These are phyloP conservation scores for Malthinus seriepunctatus DNA, from an alignment of 2,888 invertebrate species.

Conservation along the genomic window DNA sequence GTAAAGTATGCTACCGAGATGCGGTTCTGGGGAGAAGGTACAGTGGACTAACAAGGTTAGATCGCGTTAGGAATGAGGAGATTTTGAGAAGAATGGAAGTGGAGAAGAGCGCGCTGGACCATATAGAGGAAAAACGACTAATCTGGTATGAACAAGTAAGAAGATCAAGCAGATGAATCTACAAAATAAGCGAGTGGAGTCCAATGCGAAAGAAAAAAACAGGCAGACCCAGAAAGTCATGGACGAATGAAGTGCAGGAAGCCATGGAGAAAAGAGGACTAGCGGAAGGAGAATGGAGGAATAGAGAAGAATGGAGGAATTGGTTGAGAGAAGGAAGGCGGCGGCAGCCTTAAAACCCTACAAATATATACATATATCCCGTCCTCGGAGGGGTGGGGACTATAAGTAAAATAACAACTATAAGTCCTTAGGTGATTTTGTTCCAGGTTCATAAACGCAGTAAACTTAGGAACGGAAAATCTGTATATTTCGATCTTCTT, in stretches of 20 bases:
- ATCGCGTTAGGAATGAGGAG: slow-evolving; percentile 3
- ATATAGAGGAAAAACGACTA: slow-evolving; percentile 6
- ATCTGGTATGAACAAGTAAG: slow-evolving; percentile 6
- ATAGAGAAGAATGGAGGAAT: neutral
- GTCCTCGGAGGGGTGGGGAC: too few species aligned
- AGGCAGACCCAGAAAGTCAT: neutral
- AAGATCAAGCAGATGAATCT: neutral
- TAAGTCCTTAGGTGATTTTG: too few species aligned
- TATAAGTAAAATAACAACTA: too few species aligned
- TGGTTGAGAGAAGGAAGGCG: too few species aligned
- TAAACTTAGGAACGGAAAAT: too few species aligned
- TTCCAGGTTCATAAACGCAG: too few species aligned
- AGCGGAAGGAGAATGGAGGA: neutral
- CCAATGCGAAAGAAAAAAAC: neutral
- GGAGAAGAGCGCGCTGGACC: neutral
- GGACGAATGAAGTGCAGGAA: neutral
- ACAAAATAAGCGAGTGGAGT: neutral
- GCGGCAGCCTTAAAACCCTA: too few species aligned
- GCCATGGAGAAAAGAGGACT: slow-evolving; percentile 2
- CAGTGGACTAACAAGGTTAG: neutral
- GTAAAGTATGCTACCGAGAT: neutral
- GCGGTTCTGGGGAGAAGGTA: neutral
- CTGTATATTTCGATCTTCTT: too few species aligned
- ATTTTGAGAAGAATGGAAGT: slow-evolving; percentile 6
- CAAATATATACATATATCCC: too few species aligned